Base-by-base conservation (phyloP, 1,140 invertebrate genomes). In the Paralvinella palmiformis region DNA sequence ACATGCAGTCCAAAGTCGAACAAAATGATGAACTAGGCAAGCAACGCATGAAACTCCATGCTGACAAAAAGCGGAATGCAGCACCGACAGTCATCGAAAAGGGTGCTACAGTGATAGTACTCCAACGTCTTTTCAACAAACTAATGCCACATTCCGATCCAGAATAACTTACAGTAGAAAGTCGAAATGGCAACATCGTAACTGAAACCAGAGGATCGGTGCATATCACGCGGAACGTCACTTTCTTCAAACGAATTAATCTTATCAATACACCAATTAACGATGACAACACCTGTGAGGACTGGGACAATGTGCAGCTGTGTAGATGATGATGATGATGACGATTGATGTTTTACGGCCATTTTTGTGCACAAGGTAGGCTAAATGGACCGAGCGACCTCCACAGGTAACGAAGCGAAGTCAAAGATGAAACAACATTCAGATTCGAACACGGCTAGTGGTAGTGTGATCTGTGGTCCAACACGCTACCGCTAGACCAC, bases 31-130 rank as follows among this genome's bases (percentile, higher is more conserved):
- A n/a, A n/a, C n/a, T n/a, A n/a, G n/a, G n/a, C n/a, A n/a, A n/a
- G n/a, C n/a, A n/a, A n/a, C n/a, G n/a, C n/a, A n/a, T n/a, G n/a
- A n/a, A n/a, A n/a, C n/a, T n/a, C n/a, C n/a, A n/a, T n/a, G n/a
- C n/a, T n/a, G n/a, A n/a, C n/a, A n/a, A n/a, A n/a, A n/a, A n/a
- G n/a, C n/a, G n/a, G n/a, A n/a, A n/a, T n/a, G n/a, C n/a, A n/a
- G n/a, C n/a, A n/a, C n/a, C n/a, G n/a, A n/a, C n/a, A n/a, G n/a
- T n/a, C 45, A 48, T 48, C 4, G 45, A 48, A 4, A 48, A 5
- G 27, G 53, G 53, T 27, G 53, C 22, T n/a, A 56, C 53, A 29
- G 53, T 56, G n/a, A n/a, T 56, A 29, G 53, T 56, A 33, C 22
- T 17, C 22, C 53, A 56, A 22, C 24, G 24, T 17, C 22, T 17